A percentile compares a stretch with the other conserved stretches of the same genome.
These are phyloP conservation scores for Leptopilina myrica DNA, from an alignment of 2,888 invertebrate species.

Conservation along the genomic window DNA sequence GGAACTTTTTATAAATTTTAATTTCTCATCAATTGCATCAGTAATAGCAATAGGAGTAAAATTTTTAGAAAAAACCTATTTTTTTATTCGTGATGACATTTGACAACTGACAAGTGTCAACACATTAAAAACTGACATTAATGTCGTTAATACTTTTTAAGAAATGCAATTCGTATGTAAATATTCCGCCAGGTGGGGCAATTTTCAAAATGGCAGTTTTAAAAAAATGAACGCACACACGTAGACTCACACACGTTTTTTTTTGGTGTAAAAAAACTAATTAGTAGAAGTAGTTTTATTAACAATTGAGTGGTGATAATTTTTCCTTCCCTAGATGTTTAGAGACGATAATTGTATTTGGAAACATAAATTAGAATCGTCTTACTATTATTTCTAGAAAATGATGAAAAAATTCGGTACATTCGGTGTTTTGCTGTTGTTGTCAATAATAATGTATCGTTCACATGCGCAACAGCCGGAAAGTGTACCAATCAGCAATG, in stretches of 20 bases:
- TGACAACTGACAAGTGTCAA: constrained; percentile 10
- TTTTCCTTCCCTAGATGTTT: neutral
- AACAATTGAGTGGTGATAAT: neutral
- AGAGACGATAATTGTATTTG: neutral
- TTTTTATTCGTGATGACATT: neutral
- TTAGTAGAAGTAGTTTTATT: constrained; percentile 9
- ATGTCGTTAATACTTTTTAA: no score
- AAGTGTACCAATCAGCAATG: constrained; percentile 50
- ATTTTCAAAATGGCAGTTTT: constrained; percentile 38
- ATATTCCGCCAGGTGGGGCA: constrained; percentile 10
- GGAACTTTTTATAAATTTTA: neutral
- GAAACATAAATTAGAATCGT: neutral
- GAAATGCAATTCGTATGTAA: neutral
- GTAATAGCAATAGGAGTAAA: neutral
- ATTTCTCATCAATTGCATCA: neutral
- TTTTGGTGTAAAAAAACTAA: constrained; percentile 11
- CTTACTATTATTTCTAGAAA: neutral
- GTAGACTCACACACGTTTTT: neutral
- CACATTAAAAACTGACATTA: no score
- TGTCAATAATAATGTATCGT: constrained; percentile 49
- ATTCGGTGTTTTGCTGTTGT: constrained; percentile 49
- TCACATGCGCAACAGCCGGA: constrained; percentile 58
- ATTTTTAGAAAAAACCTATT: neutral
- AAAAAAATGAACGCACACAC: constrained; percentile 34
- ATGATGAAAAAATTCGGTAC: neutral